These are phyloP conservation scores for Chionodraco myersi DNA, from an alignment of 2,113 vertebrate genomes.

Conservation along the genomic window DNA sequence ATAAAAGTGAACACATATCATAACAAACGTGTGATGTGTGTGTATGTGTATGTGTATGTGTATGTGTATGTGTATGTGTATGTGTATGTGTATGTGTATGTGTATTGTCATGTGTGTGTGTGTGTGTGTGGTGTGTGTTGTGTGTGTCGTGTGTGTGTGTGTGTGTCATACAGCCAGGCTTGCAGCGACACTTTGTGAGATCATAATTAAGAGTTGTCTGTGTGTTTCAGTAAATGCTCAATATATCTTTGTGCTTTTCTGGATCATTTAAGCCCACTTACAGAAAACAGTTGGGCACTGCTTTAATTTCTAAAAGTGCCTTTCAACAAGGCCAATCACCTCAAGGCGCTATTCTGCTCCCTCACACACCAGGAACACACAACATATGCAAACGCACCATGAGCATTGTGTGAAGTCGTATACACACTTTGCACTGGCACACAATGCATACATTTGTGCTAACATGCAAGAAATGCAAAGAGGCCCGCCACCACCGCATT, in stretches of 20 bases:
- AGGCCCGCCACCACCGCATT: conserved; percentile 26
- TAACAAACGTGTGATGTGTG: not conserved
- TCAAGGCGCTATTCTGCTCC: conserved; percentile 76
- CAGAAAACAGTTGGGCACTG: conserved; percentile 83
- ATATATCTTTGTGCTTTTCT: conserved; percentile 89
- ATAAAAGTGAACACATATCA: not conserved
- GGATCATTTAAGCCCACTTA: conserved; percentile 90
- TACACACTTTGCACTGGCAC: conserved; percentile 29
- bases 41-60: too few relatives aligned
- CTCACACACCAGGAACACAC: conserved; percentile 35
- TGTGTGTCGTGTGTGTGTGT: conserved; percentile 12
- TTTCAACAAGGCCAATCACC: conserved; percentile 83
- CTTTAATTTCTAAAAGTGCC: conserved; percentile 89
- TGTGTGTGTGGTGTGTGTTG: not conserved
- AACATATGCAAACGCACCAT: conserved; percentile 10
- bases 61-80: too few relatives aligned
- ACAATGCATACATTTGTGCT: conserved; percentile 22
- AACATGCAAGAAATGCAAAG: conserved; percentile 1
- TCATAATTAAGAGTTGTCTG: conserved; percentile 76
- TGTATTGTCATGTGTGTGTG: too few relatives aligned
- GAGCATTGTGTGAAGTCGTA: not conserved
- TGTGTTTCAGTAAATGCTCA: conserved; percentile 88
- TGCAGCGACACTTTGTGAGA: conserved; percentile 57
- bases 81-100: not conserved
- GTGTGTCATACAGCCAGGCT: conserved; percentile 51